Evolutionary conservation across 2,797 vertebrate species (phyloP), one percentile per base, ranked within the genome.

Genomic region (Mionectes olivaceus): DNA sequence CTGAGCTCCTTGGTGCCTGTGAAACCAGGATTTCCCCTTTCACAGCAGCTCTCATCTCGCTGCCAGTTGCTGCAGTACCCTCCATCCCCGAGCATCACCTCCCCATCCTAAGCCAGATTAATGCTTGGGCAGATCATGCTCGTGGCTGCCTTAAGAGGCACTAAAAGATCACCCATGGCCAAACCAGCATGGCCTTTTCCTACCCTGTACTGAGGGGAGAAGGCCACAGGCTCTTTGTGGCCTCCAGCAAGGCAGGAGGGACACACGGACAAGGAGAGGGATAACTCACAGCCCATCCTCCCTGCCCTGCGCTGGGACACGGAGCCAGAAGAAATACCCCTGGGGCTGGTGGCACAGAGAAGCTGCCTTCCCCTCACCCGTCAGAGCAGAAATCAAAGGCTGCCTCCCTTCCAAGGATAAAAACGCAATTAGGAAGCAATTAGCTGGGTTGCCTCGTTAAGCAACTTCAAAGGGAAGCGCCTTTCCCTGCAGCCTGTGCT

Each of bases 351-450:
- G 85, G 83, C 83, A 94, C 39, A 3, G 5, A 90, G 89, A 67
- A 22, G 25, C 63, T 83, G 91, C 86, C 77, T 93, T 92, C 85
- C 76, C 85, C 77, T 92, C 87, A 75, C 90, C 87, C 56, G 3
- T 87, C 11, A 9, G 89, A 94, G 67, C 77, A 93, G 80, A 97
- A 97, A 97, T 97, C 97, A 97, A 97, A 97, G 96, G 89, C 92
- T 95, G 93, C 81, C 70, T 96, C 92, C 70, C n/a, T 93, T 91
- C 90, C 89, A 95, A 96, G 94, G 94, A 96, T 83, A 90, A 93
- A 96, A 97, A 97, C 0, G 73, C 96, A 97, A 96, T 97, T 97
- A 97, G 87, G 93, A 97, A 96, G 96, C 94, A 97, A 97, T 97
- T 97, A 97, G 96, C 91, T 89, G 90, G 90, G 82, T 94, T 95